Evolutionary conservation across 1,140 invertebrate species (phyloP).

Genomic region (Drosophila simulans): DNA sequence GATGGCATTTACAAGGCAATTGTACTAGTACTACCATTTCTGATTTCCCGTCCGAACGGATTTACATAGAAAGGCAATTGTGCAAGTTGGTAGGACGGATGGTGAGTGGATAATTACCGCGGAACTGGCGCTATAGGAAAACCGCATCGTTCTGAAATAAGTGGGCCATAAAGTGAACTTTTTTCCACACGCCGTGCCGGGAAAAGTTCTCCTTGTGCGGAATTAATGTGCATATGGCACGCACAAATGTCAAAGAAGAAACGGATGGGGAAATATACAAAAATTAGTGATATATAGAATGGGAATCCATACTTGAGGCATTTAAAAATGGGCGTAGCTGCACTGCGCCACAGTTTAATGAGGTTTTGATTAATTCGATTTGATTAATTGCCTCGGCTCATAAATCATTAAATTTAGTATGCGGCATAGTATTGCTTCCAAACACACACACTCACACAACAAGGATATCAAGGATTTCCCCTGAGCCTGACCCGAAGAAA

Average conservation of each 20-base stretch:
- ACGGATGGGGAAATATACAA: constrained; percentile 2
- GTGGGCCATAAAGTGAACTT: constrained; percentile 75
- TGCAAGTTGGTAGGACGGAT: constrained; percentile 39
- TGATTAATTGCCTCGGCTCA: constrained; percentile 74
- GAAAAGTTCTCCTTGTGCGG: constrained; percentile 57
- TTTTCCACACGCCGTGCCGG: constrained; percentile 41
- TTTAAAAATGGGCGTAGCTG: constrained; percentile 68
- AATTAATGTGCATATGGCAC: constrained; percentile 79
- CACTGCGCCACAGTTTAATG: constrained; percentile 78
- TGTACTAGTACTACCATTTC: constrained; percentile 25
- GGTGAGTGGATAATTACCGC: constrained; percentile 73
- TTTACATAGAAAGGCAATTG: constrained; percentile 64
- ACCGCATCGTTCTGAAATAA: constrained; percentile 65
- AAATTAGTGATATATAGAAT: constrained; percentile 7
- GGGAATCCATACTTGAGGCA: constrained; percentile 18
- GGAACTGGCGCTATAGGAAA: constrained; percentile 42
- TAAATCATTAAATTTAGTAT: constrained; percentile 75
- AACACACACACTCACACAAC: constrained; percentile 5
- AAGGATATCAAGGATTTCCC: constrained; percentile 10
- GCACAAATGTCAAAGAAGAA: constrained; percentile 55
- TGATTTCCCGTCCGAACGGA: constrained; percentile 5
- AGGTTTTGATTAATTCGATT: constrained; percentile 80
- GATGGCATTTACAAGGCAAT: constrained; percentile 15
- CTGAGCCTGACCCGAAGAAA: constrained; percentile 40
- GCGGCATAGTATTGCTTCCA: constrained; percentile 68